Evolutionary conservation across 2,888 invertebrate genomes (phyloP).

Genomic region (Acanthopleura granulata): DNA sequence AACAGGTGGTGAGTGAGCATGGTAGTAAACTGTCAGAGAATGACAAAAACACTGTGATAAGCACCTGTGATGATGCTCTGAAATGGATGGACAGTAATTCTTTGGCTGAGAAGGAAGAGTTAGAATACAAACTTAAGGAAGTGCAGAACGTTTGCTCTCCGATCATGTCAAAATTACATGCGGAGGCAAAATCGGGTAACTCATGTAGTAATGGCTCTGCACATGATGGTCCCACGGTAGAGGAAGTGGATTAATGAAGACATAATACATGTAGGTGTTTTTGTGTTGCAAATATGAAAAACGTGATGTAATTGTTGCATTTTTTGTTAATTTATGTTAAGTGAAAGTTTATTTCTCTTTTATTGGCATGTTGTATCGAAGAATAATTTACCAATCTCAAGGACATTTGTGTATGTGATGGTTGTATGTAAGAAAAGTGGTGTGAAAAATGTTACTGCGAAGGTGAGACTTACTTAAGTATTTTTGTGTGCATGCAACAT

Average conservation of each 20-base stretch:
- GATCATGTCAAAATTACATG: constrained; percentile 76
- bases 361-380: too few relatives aligned
- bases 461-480: too few relatives aligned
- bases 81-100: constrained; percentile 86
- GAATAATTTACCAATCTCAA: too few relatives aligned
- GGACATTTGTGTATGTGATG: too few relatives aligned
- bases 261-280: too few relatives aligned
- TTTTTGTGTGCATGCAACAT: too few relatives aligned
- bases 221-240: constrained; percentile 73
- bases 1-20: constrained; percentile 76
- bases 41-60: constrained; percentile 78
- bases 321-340: too few relatives aligned
- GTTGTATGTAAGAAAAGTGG: too few relatives aligned
- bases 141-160: constrained; percentile 83
- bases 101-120: constrained; percentile 81
- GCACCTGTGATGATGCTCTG: constrained; percentile 75
- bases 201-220: constrained; percentile 34
- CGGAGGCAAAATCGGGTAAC: constrained; percentile 48
- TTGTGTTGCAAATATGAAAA: too few relatives aligned
- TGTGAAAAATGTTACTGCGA: too few relatives aligned
- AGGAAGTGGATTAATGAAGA: constrained; percentile 75
- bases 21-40: constrained; percentile 72
- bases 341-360: too few relatives aligned
- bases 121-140: constrained; percentile 82
- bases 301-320: too few relatives aligned